These are phyloP conservation scores for Ceratosolen solmsi DNA, from an alignment of 1,140 invertebrate genomes.

Conservation along the genomic window DNA sequence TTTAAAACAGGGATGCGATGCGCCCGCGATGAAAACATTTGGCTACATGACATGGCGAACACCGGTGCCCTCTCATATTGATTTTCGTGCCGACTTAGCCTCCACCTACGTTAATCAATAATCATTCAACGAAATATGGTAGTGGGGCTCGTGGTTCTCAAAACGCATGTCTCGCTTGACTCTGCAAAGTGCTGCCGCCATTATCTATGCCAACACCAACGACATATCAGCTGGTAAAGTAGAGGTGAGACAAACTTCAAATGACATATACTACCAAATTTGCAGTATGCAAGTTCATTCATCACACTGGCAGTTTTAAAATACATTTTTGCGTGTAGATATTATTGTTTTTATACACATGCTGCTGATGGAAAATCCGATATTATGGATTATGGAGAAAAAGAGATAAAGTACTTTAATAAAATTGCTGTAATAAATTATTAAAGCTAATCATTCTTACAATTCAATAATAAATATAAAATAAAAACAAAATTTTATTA, in stretches of 20 bases:
- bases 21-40: conserved; percentile 34
- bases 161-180: neutral
- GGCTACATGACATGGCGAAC: conserved; percentile 49
- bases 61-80: conserved; percentile 64
- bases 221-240: conserved; percentile 14
- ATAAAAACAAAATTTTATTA: no score
- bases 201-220: neutral
- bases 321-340: no score
- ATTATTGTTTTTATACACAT: no score
- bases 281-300: no score
- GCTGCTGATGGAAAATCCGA: no score
- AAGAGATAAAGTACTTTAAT: no score
- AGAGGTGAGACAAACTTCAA: neutral
- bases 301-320: no score
- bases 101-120: conserved; percentile 72
- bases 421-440: no score
- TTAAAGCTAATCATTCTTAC: no score
- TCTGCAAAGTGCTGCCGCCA: conserved; percentile 60
- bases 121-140: neutral
- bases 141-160: conserved; percentile 1
- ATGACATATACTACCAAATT: no score
- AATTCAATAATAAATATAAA: no score
- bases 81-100: conserved; percentile 67
- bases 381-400: no score
- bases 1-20: neutral